Evolutionary conservation across 2,797 vertebrate species (phyloP), one percentile per base, ranked within the genome.

Genomic region (Danio choprae): DNA sequence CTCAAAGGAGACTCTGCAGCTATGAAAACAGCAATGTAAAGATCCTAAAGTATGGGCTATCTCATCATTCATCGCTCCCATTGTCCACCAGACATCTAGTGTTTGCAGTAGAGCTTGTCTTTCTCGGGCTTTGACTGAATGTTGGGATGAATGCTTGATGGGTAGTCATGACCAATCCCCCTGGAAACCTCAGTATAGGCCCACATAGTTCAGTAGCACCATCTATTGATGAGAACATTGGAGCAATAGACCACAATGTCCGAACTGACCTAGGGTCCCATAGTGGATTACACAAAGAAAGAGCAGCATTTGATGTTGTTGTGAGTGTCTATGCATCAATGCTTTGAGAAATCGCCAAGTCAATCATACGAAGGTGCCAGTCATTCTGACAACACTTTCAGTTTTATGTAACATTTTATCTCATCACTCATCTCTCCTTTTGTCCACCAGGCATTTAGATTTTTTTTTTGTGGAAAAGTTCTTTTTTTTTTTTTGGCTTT

Each of bases 151-250:
- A 74, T 46, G 55, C 43, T 55, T 50, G 46, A 81, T 56, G 62
- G 59, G 79, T 73, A 48, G 22, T 73, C 64, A 15, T 65, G 56
- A 67, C 7, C 22, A 43, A 41, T 38, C 11, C 36, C 7, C 41
- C 15, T 3, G 15, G 8, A 7, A 56, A 20, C 48, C 50, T 73
- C 22, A 8, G 36, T 81, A 80, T 55, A 38, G 43, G 41, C 44
- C 48, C 71, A 5, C 80, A 6, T 15, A 81, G 84, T 90, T 92
- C 91, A 77, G 85, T 85, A 88, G 88, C 87, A 85, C 89, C 91
- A 90, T 90, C 90, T 91, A 86, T 90, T 68, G 89, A 88, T 81
- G 51, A 59, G 18, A 51, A 2, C 12, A 44, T 59, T 62, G 15
- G 3, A n/a, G 15, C n/a, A 41, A 44, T 20, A 44, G 38, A 50